A percentile compares a stretch with the other conserved stretches of the same genome.
Conservation (phyloP, 2,113 vertebrate genomes). For the Bubo blakistoni region DNA sequence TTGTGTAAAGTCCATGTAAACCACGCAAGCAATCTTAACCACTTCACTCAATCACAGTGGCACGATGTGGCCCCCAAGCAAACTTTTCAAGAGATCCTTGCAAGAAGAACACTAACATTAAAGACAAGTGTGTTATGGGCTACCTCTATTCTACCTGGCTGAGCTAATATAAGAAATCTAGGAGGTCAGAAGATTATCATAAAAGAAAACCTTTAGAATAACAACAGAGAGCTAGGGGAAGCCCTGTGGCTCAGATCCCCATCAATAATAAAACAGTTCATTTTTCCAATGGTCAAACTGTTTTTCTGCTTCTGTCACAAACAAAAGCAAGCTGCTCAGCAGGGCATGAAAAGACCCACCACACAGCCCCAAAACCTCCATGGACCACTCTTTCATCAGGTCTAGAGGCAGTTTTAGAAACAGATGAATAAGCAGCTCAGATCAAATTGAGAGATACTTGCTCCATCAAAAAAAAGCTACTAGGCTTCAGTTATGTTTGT, state of each 20-base stretch:
- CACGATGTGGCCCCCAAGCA: background rate
- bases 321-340: background rate
- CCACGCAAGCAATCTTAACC: background rate
- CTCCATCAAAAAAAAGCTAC: background rate
- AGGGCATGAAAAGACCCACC: background rate
- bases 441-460: background rate
- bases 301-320: background rate
- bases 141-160: background rate
- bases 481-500: background rate
- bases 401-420: background rate
- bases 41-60: background rate
- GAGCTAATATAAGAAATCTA: slow-evolving; percentile 7
- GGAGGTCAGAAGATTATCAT: slow-evolving; percentile 7
- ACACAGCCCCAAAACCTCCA: background rate
- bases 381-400: background rate
- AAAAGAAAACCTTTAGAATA: background rate
- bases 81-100: background rate
- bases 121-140: background rate
- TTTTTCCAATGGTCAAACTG: slow-evolving; percentile 6
- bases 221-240: background rate
- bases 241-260: background rate
- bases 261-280: slow-evolving; percentile 7
- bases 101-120: background rate
- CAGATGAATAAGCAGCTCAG: background rate
- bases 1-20: background rate